Percentiles rank a stretch among this genome's conserved stretches.
These are phyloP conservation scores for Anthrax anthrax DNA, from an alignment of 2,888 invertebrate species.

Conservation along the genomic window DNA sequence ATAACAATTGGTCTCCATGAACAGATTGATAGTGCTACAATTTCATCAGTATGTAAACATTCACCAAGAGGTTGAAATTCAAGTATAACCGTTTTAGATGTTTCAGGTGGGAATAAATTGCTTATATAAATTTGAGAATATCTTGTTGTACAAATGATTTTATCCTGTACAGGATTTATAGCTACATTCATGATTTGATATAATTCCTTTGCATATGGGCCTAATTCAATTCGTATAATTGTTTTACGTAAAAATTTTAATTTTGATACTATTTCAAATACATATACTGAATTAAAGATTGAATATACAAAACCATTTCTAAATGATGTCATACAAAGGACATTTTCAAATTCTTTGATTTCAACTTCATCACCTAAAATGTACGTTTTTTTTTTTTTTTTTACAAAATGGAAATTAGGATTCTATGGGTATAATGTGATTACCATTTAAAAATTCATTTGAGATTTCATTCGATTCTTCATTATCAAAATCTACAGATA, in stretches of 20 bases:
- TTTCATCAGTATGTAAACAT: conserved; percentile 64
- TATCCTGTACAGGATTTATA: conserved; percentile 29
- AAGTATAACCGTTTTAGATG: conserved; percentile 41
- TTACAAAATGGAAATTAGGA: too few species aligned
- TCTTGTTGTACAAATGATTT: conserved; percentile 44
- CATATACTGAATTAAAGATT: conserved; percentile 55
- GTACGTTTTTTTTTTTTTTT: too few species aligned
- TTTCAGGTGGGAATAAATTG: conserved; percentile 45
- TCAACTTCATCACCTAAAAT: not conserved
- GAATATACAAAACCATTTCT: conserved; percentile 57
- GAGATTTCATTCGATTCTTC: not conserved
- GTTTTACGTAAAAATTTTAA: conserved; percentile 54
- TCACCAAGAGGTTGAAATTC: conserved; percentile 54
- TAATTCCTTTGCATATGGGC: conserved; percentile 22
- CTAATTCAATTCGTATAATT: conserved; percentile 20
- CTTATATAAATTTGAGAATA: conserved; percentile 57
- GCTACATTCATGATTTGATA: conserved; percentile 30
- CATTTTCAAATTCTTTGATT: conserved; percentile 17
- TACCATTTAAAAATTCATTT: too few species aligned
- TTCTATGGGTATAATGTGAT: too few species aligned
- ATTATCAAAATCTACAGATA: not conserved
- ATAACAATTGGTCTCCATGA: conserved; percentile 82
- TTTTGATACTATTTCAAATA: conserved; percentile 69
- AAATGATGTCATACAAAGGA: conserved; percentile 35
- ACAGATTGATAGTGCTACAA: conserved; percentile 69